Evolutionary conservation across 2,797 vertebrate genomes (phyloP).

Genomic region (Pterois miles): DNA sequence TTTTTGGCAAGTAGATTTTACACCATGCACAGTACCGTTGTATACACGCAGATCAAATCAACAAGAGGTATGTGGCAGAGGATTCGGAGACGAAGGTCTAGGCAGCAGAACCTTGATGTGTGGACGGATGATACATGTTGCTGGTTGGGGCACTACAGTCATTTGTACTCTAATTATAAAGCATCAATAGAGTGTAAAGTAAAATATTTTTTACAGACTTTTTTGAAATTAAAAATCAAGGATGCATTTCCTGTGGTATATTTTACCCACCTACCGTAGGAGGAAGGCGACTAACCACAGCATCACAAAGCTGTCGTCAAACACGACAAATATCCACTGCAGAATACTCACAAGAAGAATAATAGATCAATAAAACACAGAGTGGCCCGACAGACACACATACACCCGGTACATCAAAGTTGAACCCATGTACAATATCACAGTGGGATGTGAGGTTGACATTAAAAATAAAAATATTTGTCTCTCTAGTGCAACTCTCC

Average conservation of each 20-base stretch:
- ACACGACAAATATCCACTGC: conserved; percentile 54
- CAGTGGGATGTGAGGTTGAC: conserved; percentile 56
- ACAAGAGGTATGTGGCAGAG: conserved; percentile 36
- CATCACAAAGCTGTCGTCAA: conserved; percentile 31
- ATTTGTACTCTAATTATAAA: not conserved
- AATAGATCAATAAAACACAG: conserved; percentile 54
- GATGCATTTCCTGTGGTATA: conserved; percentile 1
- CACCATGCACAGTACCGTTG: conserved; percentile 68
- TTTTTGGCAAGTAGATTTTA: conserved; percentile 70
- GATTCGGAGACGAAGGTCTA: conserved; percentile 17
- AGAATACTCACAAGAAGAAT: conserved; percentile 51
- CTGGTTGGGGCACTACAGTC: conserved; percentile 36
- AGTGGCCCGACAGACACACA: conserved; percentile 15
- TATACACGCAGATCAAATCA: conserved; percentile 59
- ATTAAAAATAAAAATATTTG: conserved; percentile 33
- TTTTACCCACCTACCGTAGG: not conserved
- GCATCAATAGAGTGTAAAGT: not conserved
- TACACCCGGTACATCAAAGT: conserved; percentile 47
- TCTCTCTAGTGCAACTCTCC: conserved; percentile 44
- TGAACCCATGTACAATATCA: conserved; percentile 58
- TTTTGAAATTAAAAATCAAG: conserved; percentile 5
- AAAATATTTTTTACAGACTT: conserved; percentile 1
- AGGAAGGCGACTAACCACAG: conserved; percentile 19
- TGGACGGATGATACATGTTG: conserved; percentile 19
- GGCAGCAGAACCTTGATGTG: conserved; percentile 33